phyloP scores from a whole-genome alignment of 2,888 invertebrate species.

The Idaea dimidiata region DNA sequence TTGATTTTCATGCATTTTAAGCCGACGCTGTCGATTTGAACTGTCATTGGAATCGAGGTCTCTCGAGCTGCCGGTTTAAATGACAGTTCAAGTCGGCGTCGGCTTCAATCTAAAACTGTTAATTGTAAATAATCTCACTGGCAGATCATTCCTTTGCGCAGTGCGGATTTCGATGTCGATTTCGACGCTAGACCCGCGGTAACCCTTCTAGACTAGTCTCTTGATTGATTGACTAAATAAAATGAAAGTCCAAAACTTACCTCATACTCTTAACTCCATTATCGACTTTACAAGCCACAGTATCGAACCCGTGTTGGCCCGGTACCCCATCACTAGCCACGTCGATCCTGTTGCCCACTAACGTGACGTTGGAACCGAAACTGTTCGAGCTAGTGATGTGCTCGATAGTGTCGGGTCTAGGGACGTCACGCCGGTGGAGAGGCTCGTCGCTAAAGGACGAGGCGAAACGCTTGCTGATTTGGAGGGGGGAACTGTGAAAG shows the following conservation, averaged over 20 bases:
- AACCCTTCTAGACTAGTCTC: too few relatives aligned
- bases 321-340: constrained; percentile 71
- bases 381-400: constrained; percentile 80
- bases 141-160: too few relatives aligned
- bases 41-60: too few relatives aligned
- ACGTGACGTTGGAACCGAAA: constrained; percentile 90
- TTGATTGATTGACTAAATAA: background rate
- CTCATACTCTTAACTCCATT: constrained; percentile 69
- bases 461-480: constrained; percentile 55
- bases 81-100: too few relatives aligned
- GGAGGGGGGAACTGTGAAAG: constrained; percentile 49
- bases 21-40: too few relatives aligned
- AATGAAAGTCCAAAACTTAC: constrained; percentile 36
- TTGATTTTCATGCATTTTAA: too few relatives aligned
- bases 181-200: too few relatives aligned
- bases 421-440: constrained; percentile 48
- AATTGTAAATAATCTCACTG: too few relatives aligned
- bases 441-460: constrained; percentile 66
- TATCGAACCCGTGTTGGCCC: constrained; percentile 74
- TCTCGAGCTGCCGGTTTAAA: too few relatives aligned
- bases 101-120: too few relatives aligned
- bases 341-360: constrained; percentile 94
- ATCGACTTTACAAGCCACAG: constrained; percentile 85
- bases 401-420: constrained; percentile 45
- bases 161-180: too few relatives aligned